Evolutionary conservation across 1,140 invertebrate genomes (phyloP).

Genomic region (Heliothis virescens): DNA sequence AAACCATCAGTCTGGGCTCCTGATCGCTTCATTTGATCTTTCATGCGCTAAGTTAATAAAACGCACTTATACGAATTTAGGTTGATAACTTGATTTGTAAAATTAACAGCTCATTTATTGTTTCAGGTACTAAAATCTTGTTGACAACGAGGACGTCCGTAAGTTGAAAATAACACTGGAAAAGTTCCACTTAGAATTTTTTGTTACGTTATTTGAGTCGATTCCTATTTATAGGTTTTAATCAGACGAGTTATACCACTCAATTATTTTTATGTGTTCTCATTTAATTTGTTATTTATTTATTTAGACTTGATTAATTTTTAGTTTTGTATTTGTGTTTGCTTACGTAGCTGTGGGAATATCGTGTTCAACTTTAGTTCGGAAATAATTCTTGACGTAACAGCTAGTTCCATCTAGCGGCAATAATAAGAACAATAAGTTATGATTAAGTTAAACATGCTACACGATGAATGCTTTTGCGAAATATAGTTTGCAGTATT

Average conservation of each 20-base stretch:
- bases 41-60: constrained; percentile 11
- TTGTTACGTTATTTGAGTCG: neutral
- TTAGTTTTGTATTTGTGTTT: too few species aligned
- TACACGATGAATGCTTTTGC: neutral
- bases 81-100: constrained; percentile 32
- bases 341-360: too few species aligned
- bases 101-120: constrained; percentile 34
- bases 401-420: constrained; percentile 26
- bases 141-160: neutral
- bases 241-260: too few species aligned
- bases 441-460: neutral
- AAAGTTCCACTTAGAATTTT: neutral
- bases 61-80: constrained; percentile 2
- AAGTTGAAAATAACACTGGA: neutral
- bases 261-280: too few species aligned
- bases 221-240: too few species aligned
- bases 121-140: constrained; percentile 46
- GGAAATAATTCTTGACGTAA: neutral
- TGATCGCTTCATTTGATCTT: constrained; percentile 60
- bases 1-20: constrained; percentile 46
- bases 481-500: too few species aligned
- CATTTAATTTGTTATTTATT: too few species aligned
- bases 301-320: too few species aligned
- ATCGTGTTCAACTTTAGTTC: too few species aligned
- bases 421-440: neutral